phyloP scores from a whole-genome alignment of 1,140 invertebrate species.

The Papilio dardanus region DNA sequence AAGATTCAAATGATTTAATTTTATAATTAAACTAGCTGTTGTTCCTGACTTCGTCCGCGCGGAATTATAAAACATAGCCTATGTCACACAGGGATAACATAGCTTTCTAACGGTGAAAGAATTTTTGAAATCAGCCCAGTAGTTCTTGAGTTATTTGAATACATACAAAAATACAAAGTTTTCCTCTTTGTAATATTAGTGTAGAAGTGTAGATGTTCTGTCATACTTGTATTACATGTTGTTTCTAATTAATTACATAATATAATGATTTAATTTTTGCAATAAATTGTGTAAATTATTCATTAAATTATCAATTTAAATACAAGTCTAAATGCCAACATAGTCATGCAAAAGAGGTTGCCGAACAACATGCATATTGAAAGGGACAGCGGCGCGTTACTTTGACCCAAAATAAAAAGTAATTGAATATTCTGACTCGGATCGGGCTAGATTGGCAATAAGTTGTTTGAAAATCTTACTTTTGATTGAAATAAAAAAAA shows the following conservation, averaged over 20 bases:
- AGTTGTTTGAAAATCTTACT: constrained; percentile 35
- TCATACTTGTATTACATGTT: not conserved
- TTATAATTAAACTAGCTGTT: no score
- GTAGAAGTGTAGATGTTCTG: not conserved
- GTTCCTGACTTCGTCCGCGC: no score
- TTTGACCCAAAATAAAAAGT: constrained; percentile 39
- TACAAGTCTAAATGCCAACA: constrained; percentile 23
- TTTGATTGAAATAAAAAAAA: constrained; percentile 31
- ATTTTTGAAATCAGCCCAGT: no score
- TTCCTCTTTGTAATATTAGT: no score
- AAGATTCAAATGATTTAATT: not conserved
- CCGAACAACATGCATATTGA: constrained; percentile 34
- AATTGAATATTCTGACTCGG: constrained; percentile 29
- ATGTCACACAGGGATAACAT: no score
- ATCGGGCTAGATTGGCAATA: constrained; percentile 27
- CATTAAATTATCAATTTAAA: constrained; percentile 25
- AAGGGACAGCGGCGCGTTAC: constrained; percentile 31
- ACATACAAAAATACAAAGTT: no score
- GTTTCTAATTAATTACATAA: not conserved
- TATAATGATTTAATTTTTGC: not conserved
- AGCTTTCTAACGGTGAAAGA: no score
- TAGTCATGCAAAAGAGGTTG: constrained; percentile 16
- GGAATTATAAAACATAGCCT: no score
- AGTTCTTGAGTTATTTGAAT: no score
- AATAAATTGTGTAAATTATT: constrained; percentile 6